Evolutionary conservation across 2,797 vertebrate species (phyloP).

Genomic region (Podarcis siculus): DNA sequence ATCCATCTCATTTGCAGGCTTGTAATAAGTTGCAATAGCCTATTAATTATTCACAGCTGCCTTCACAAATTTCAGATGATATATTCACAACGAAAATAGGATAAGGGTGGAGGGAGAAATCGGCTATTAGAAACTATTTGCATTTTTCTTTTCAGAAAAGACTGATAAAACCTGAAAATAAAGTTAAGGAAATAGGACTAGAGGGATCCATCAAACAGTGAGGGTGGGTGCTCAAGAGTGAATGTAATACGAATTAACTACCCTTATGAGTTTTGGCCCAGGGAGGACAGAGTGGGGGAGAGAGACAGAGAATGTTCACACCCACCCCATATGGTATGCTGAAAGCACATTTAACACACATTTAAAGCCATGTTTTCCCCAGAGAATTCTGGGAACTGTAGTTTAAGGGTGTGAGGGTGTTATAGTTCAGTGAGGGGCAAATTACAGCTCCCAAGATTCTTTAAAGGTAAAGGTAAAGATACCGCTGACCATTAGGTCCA

Average conservation of each 20-base stretch:
- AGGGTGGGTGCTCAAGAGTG: background rate
- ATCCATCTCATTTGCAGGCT: conserved; percentile 33
- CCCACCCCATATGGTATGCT: no score
- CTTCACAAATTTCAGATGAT: conserved; percentile 68
- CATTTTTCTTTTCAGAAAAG: background rate
- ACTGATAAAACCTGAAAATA: background rate
- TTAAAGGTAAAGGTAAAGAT: no score
- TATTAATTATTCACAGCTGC: conserved; percentile 73
- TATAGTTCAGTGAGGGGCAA: no score
- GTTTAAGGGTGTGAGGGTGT: no score
- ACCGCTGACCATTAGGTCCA: no score
- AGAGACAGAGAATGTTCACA: no score
- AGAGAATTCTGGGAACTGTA: no score
- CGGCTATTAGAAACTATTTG: conserved; percentile 40
- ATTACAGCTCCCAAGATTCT: no score
- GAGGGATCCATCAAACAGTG: background rate
- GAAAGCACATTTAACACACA: no score
- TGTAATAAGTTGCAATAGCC: conserved; percentile 50
- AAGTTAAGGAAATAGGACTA: background rate
- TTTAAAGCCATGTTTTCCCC: no score
- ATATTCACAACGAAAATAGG: conserved; percentile 10
- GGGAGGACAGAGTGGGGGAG: no score
- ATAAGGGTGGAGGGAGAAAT: background rate
- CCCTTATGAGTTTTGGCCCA: no score
- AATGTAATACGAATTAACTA: background rate